Base-by-base conservation (phyloP, 1,140 invertebrate genomes). In the Zaprionus tsacasi region DNA sequence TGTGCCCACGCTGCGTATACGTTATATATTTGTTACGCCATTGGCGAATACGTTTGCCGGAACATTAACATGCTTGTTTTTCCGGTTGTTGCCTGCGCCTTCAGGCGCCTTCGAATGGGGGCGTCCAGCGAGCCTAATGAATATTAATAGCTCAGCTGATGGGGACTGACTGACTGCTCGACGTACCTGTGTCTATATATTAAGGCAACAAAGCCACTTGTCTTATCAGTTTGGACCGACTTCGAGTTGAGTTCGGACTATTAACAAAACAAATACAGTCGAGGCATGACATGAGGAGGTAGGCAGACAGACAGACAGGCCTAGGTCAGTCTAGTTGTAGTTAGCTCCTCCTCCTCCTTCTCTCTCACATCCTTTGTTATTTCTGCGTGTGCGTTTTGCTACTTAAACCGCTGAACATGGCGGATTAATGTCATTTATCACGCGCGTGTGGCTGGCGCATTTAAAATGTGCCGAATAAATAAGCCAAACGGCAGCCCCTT, bases 361-460 rank as follows among this genome's bases (percentile, higher is more conserved):
- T 40, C 38, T 15, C 15, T 57, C 11, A 55, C 38, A 15, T 43
- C 40, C n/a, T 15, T 45, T 38, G 30, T 35, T 60, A 70, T 59
- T 35, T 66, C 17, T 35, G 38, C 45, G 40, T 69, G 33, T 69
- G 56, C 66, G 72, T 69, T 83, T 80, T 75, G 73, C 61, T 80
- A 87, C 82, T 87, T 79, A 86, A 89, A 81, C 81, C 70, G 78
- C 64, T 70, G 86, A 89, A 91, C 82, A 89, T 86, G 61, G 83
- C 76, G 86, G 86, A 86, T 89, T 89, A 89, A 86, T 89, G 81
- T 86, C 86, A 89, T 89, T 89, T 89, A 89, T 89, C 86, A 89
- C 81, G 79, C 82, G 71, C 79, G 50, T 73, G 59, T 69, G 63
- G 55, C 40, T 43, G 50, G 65, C 66, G 75, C 78, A 89, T 88